Evolutionary conservation across 2,888 invertebrate species (phyloP).

Genomic region (Scaptomyza caliginosa): DNA sequence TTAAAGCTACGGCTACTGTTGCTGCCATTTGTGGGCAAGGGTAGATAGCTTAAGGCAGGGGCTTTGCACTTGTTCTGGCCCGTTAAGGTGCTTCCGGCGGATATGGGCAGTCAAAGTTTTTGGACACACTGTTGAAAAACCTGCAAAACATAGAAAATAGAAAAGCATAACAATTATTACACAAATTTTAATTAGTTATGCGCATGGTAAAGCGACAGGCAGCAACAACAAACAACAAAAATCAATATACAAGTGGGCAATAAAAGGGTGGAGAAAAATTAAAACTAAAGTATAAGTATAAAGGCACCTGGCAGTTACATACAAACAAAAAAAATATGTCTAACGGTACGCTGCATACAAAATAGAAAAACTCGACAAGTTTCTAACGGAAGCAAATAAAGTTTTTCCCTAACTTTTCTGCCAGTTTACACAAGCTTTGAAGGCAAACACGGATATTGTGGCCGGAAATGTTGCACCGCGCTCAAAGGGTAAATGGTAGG

Average conservation of each 20-base stretch:
- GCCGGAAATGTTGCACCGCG: conserved; percentile 56
- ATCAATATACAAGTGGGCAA: conserved; percentile 36
- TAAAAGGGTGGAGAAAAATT: conserved; percentile 51
- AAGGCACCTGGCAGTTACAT: conserved; percentile 34
- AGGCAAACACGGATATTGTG: conserved; percentile 49
- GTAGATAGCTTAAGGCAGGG: conserved; percentile 13
- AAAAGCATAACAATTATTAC: conserved; percentile 65
- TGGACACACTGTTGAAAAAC: conserved; percentile 58
- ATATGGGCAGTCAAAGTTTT: conserved; percentile 67
- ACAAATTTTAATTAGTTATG: conserved; percentile 72
- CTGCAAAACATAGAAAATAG: conserved; percentile 75
- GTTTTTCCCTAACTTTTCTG: conserved; percentile 58
- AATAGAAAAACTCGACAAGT: conserved; percentile 33
- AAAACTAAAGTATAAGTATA: conserved; percentile 64
- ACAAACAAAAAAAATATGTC: conserved; percentile 33
- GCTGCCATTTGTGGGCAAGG: conserved; percentile 20
- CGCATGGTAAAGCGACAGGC: conserved; percentile 55
- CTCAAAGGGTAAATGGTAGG: too few relatives aligned
- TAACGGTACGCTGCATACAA: conserved; percentile 59
- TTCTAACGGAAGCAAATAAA: conserved; percentile 70
- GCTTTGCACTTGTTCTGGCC: conserved; percentile 78
- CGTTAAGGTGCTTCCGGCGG: conserved; percentile 79
- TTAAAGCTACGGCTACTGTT: conserved; percentile 15
- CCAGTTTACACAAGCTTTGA: conserved; percentile 6
- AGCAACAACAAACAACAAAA: conserved; percentile 17